These are phyloP conservation scores for Gymnopithys bicolor DNA, from an alignment of 2,797 vertebrate species.

Conservation along the genomic window DNA sequence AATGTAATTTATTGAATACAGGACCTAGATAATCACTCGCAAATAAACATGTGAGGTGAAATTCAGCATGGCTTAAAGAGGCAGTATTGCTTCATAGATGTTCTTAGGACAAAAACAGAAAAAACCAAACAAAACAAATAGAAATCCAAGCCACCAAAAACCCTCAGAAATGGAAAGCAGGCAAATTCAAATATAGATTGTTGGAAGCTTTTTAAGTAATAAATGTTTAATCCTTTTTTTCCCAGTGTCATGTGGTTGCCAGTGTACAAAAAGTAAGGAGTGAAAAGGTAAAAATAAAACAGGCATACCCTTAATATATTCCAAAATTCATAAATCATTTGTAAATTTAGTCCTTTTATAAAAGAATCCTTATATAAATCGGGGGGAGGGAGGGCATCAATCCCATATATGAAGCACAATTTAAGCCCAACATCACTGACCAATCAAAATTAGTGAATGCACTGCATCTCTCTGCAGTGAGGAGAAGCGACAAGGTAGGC, in stretches of 20 bases:
- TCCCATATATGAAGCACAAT: constrained; percentile 80
- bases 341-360: constrained; percentile 71
- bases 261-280: constrained; percentile 66
- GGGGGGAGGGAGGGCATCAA: constrained; percentile 57
- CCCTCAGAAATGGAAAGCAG: constrained; percentile 5
- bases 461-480: constrained; percentile 97
- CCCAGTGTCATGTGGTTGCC: constrained; percentile 50
- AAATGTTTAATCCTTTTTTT: constrained; percentile 42
- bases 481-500: constrained; percentile 88
- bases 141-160: neutral
- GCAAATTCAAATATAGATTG: constrained; percentile 55
- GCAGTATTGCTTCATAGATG: constrained; percentile 34
- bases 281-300: constrained; percentile 72
- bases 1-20: neutral
- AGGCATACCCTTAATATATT: constrained; percentile 71
- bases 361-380: constrained; percentile 76
- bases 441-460: constrained; percentile 93
- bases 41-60: constrained; percentile 55
- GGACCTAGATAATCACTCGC: constrained; percentile 27
- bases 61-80: constrained; percentile 49
- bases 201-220: constrained; percentile 56
- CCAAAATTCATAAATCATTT: constrained; percentile 72
- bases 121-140: neutral
- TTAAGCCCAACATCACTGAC: constrained; percentile 91
- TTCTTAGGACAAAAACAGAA: neutral